These are phyloP conservation scores for Plodia interpunctella DNA, from an alignment of 1,140 invertebrate genomes.

Conservation along the genomic window DNA sequence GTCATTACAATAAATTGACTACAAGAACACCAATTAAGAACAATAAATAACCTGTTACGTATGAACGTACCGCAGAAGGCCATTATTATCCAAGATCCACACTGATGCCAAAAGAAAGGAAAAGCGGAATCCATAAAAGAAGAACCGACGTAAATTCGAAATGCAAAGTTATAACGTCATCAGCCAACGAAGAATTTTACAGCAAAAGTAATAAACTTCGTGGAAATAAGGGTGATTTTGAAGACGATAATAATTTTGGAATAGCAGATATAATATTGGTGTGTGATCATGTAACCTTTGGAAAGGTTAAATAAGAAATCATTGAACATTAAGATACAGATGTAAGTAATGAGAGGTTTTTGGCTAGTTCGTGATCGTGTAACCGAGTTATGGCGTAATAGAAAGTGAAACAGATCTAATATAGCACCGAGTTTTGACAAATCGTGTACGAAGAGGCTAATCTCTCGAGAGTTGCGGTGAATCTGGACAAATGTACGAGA, in stretches of 20 bases:
- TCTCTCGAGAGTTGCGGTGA: neutral
- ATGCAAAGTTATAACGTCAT: neutral
- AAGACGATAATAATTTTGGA: neutral
- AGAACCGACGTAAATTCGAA: neutral
- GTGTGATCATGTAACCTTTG: constrained; percentile 16
- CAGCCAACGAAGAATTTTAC: neutral
- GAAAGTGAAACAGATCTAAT: constrained; percentile 11
- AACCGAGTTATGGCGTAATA: constrained; percentile 8
- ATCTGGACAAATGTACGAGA: constrained; percentile 15
- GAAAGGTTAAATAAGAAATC: constrained; percentile 19
- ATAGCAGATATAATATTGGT: constrained; percentile 3
- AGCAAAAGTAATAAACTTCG: neutral
- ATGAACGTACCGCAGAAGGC: constrained; percentile 7
- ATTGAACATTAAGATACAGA: constrained; percentile 6
- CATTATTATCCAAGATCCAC: neutral
- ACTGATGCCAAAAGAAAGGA: constrained; percentile 11
- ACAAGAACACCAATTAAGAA: constrained; percentile 6
- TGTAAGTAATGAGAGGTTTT: constrained; percentile 10
- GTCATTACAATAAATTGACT: constrained; percentile 11
- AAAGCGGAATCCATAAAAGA: constrained; percentile 15
- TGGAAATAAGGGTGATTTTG: constrained; percentile 6
- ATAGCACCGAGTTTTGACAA: constrained; percentile 8
- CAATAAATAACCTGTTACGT: constrained; percentile 13
- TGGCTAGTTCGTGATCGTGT: constrained; percentile 7
- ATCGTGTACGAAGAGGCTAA: neutral